Evolutionary conservation across 2,113 vertebrate genomes (phyloP).

Genomic region (Eurypyga helias): DNA sequence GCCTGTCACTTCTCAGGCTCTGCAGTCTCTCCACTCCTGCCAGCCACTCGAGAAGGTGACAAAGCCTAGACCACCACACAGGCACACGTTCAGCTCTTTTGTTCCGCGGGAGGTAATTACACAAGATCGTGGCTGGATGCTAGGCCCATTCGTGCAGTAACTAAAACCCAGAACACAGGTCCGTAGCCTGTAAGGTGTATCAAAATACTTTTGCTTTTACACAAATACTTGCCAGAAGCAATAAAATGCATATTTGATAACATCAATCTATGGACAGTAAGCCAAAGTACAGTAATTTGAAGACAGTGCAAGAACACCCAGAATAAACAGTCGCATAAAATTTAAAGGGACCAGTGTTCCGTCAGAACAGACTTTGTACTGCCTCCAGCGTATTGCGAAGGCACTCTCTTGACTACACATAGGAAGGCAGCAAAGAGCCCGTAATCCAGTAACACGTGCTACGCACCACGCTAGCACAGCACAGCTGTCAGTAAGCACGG

Average conservation of each 20-base stretch:
- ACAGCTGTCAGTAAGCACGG: not conserved
- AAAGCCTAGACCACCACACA: not conserved
- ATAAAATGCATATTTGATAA: not conserved
- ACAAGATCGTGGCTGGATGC: not conserved
- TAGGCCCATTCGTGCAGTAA: not conserved
- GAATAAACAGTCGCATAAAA: not conserved
- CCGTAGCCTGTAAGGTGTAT: not conserved
- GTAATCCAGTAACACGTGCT: not conserved
- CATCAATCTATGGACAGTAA: not conserved
- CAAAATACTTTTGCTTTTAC: not conserved
- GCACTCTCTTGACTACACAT: not conserved
- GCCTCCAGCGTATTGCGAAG: not conserved
- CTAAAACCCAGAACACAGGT: not conserved
- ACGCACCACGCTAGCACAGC: not conserved
- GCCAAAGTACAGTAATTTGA: not conserved
- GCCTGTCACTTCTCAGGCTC: not conserved
- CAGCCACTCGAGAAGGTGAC: not conserved
- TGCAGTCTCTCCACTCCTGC: not conserved
- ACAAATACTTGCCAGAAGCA: not conserved
- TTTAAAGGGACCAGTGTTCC: not conserved
- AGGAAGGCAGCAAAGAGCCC: conserved; percentile 4
- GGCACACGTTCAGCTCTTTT: not conserved
- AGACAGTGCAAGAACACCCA: not conserved
- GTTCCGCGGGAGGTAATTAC: conserved; percentile 29
- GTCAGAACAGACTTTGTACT: not conserved